These are phyloP conservation scores for Chionis minor DNA, from an alignment of 2,113 vertebrate species.

Conservation along the genomic window DNA sequence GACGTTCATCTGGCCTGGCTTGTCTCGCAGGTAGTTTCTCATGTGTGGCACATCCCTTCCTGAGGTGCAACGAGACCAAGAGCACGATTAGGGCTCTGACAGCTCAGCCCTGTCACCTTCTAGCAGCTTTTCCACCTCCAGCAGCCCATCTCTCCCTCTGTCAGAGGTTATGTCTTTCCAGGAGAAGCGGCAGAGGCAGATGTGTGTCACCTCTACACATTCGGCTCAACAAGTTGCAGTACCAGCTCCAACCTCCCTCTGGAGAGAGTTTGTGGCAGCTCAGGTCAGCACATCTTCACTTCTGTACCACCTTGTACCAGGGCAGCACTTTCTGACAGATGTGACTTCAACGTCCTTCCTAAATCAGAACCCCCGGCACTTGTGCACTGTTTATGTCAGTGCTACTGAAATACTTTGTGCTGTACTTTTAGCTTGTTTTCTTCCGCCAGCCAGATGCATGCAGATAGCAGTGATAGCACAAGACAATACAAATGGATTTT, in stretches of 20 bases:
- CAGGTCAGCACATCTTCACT: background rate
- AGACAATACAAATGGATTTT: background rate
- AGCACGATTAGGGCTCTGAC: background rate
- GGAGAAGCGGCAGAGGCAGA: background rate
- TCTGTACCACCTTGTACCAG: background rate
- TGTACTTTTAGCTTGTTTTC: background rate
- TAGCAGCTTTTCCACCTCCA: background rate
- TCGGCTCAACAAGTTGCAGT: background rate
- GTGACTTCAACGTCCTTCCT: background rate
- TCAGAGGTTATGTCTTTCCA: background rate
- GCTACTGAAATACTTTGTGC: background rate
- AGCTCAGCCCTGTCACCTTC: background rate
- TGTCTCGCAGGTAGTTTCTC: background rate
- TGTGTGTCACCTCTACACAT: accelerated
- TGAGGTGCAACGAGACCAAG: background rate
- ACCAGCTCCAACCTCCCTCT: background rate
- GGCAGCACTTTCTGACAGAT: background rate
- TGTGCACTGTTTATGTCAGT: background rate
- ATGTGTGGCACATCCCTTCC: background rate
- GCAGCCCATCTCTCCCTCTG: background rate
- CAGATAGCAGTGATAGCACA: background rate
- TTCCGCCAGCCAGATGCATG: background rate
- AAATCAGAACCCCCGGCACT: background rate
- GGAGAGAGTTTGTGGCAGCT: background rate
- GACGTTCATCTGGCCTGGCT: accelerated